Percentiles rank a stretch among this genome's conserved stretches.
Conservation (phyloP, 2,113 vertebrate genomes). For the Dipodomys merriami region DNA sequence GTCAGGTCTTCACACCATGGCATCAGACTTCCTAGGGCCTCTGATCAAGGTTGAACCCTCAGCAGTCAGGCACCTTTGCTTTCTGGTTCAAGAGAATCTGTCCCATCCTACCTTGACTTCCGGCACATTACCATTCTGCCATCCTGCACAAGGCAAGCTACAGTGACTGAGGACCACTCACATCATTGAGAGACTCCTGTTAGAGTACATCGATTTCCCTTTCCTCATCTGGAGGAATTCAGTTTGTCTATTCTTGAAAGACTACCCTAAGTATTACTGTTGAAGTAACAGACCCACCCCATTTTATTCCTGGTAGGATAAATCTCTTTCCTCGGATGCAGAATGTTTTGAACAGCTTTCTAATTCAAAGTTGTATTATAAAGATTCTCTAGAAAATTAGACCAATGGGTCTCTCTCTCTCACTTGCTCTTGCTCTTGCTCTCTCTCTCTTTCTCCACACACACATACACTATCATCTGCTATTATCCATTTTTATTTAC, state of each 20-base stretch:
- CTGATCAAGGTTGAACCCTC: background rate
- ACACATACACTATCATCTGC: too few species aligned
- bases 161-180: rapidly evolving
- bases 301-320: background rate
- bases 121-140: too few species aligned
- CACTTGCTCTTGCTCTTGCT: too few species aligned
- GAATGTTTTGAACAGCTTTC: background rate
- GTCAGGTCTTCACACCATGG: rapidly evolving
- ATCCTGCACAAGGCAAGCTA: too few species aligned
- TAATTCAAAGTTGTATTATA: background rate
- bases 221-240: background rate
- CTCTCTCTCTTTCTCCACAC: background rate
- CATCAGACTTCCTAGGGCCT: background rate
- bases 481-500: too few species aligned
- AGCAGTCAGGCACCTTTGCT: background rate
- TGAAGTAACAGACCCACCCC: background rate
- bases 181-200: background rate
- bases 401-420: background rate
- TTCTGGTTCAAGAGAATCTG: background rate
- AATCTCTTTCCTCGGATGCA: background rate
- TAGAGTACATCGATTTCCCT: background rate
- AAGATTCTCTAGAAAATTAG: background rate
- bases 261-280: background rate
- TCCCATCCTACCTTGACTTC: too few species aligned
- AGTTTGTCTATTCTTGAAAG: background rate